Conservation (phyloP, 2,888 invertebrate species). For the Tinea pellionella region DNA sequence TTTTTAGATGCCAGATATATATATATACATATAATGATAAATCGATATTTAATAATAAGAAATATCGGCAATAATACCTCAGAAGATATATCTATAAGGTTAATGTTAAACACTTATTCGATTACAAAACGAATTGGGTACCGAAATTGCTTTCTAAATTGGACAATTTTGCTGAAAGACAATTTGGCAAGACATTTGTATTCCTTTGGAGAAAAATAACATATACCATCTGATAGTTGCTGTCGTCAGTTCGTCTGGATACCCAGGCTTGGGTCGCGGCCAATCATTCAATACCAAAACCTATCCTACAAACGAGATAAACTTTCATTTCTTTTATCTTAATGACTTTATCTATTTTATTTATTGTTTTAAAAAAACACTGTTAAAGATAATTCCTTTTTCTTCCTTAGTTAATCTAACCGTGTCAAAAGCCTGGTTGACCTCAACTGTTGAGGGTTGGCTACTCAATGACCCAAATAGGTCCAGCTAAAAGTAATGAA, state of each 20-base stretch:
- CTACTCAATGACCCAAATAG: no score
- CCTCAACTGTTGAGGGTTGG: no score
- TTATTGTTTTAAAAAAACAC: no score
- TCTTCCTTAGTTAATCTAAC: no score
- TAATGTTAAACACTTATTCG: slow-evolving; percentile 29
- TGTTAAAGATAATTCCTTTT: no score
- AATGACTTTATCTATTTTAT: not conserved
- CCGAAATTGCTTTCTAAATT: slow-evolving; percentile 68
- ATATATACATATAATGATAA: not conserved
- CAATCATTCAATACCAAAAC: slow-evolving; percentile 56
- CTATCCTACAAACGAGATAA: slow-evolving; percentile 24
- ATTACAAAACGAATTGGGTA: slow-evolving; percentile 65
- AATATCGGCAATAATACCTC: not conserved
- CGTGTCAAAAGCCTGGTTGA: no score
- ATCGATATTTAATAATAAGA: not conserved
- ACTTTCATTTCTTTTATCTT: not conserved
- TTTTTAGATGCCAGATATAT: not conserved
- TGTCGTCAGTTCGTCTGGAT: slow-evolving; percentile 43
- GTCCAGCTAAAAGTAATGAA: no score
- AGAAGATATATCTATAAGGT: slow-evolving; percentile 6
- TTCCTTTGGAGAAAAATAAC: slow-evolving; percentile 65
- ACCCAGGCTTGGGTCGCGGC: slow-evolving; percentile 49
- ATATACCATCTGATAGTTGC: slow-evolving; percentile 60
- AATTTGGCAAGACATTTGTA: slow-evolving; percentile 69
- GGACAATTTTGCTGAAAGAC: slow-evolving; percentile 65